phyloP scores from a whole-genome alignment of 1,140 invertebrate species.

The Macrobrachium rosenbergii region DNA sequence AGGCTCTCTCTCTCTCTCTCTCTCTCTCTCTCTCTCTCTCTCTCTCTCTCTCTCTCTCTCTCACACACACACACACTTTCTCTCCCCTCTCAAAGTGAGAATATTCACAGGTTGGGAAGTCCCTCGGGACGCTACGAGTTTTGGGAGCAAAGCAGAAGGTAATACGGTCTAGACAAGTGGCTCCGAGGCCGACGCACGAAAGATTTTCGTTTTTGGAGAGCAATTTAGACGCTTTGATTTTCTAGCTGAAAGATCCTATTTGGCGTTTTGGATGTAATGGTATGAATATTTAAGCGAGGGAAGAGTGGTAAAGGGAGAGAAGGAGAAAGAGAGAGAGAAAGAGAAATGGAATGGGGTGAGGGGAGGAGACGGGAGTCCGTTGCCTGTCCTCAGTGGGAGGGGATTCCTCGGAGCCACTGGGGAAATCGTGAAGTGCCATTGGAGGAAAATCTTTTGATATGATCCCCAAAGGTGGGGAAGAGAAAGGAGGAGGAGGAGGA shows the following conservation, averaged over 20 bases:
- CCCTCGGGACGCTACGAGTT: conserved; percentile 40
- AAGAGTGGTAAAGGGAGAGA: conserved; percentile 7
- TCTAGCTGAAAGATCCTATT: conserved; percentile 58
- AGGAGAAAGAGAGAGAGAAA: not conserved
- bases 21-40: not conserved
- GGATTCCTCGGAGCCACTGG: too few species aligned
- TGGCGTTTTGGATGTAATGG: conserved; percentile 54
- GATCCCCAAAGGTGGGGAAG: not conserved
- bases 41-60: not conserved
- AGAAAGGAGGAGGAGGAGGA: not conserved
- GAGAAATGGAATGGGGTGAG: not conserved
- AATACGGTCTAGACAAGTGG: conserved; percentile 23
- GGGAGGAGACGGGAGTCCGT: not conserved
- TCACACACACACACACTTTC: not conserved
- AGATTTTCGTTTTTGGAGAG: conserved; percentile 32
- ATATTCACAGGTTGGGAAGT: conserved; percentile 57
- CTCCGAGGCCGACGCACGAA: not conserved
- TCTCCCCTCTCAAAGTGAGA: conserved; percentile 58
- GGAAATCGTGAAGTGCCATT: too few species aligned
- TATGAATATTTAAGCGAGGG: conserved; percentile 59
- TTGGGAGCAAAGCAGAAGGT: conserved; percentile 60
- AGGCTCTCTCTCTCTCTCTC: not conserved
- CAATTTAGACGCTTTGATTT: conserved; percentile 60
- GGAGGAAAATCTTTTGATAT: too few species aligned
- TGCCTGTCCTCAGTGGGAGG: too few species aligned